Evolutionary conservation across 2,888 invertebrate species (phyloP).

Genomic region (Dyspetes luteomarginatus): DNA sequence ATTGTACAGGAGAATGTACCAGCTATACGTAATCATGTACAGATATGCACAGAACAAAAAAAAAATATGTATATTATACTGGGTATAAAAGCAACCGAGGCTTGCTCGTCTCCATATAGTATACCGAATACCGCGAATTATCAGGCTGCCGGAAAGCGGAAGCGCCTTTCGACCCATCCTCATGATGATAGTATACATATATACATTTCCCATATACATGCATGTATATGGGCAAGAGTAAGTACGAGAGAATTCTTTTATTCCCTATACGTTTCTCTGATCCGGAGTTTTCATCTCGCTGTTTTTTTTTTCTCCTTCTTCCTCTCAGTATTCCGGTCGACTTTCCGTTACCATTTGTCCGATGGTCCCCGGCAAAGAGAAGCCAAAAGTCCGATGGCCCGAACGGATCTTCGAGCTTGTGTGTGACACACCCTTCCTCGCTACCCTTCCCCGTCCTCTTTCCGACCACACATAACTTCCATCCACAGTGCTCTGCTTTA

Average conservation of each 20-base stretch:
- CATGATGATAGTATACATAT: constrained; percentile 18
- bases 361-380: constrained; percentile 27
- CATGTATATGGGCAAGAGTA: no score
- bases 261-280: constrained; percentile 13
- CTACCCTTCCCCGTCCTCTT: background rate
- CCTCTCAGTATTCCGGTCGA: constrained; percentile 18
- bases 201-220: no score
- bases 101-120: constrained; percentile 33
- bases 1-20: constrained; percentile 14
- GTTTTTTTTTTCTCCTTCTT: background rate
- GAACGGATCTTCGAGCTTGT: constrained; percentile 35
- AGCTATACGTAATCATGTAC: background rate
- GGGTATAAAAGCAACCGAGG: constrained; percentile 15
- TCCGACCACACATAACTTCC: background rate
- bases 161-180: constrained; percentile 10
- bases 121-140: constrained; percentile 47
- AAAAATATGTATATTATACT: background rate
- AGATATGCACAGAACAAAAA: background rate
- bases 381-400: constrained; percentile 53
- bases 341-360: constrained; percentile 62
- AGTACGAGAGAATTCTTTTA: no score
- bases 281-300: background rate
- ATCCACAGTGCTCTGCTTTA: background rate
- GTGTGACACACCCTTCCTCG: constrained; percentile 24
- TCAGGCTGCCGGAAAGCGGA: constrained; percentile 48